phyloP scores from a whole-genome alignment of 2,113 vertebrate species.

The Chiloscyllium plagiosum region DNA sequence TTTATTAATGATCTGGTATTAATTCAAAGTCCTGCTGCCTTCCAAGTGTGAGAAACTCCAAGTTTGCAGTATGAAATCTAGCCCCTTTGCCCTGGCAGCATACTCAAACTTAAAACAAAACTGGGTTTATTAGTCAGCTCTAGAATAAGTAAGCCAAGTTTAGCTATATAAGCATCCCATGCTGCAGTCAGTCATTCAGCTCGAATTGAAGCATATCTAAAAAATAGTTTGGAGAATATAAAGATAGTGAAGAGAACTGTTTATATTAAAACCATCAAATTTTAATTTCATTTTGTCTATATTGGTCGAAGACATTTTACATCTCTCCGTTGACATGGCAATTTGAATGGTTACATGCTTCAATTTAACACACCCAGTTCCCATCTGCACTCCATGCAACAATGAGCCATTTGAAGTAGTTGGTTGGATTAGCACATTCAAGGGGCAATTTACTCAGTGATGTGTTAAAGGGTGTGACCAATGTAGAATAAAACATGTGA shows the following conservation, averaged over 20 bases:
- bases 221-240: background rate
- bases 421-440: conserved; percentile 66
- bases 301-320: background rate
- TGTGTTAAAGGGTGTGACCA: conserved; percentile 64
- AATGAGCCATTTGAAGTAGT: conserved; percentile 65
- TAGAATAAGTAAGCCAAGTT: background rate
- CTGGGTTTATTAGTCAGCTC: background rate
- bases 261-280: background rate
- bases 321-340: conserved; percentile 55
- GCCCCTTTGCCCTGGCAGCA: background rate
- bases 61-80: background rate
- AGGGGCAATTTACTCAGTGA: conserved; percentile 71
- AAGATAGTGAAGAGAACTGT: background rate
- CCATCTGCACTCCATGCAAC: conserved; percentile 54
- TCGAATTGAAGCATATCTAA: background rate
- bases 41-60: background rate
- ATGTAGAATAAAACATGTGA: conserved; percentile 54
- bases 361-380: conserved; percentile 56
- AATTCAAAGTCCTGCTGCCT: background rate
- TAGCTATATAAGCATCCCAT: background rate
- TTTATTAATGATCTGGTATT: background rate
- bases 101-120: background rate
- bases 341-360: conserved; percentile 61
- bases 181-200: background rate
- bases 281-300: background rate